Percentiles rank a stretch among this genome's conserved stretches.
Conservation (phyloP, 2,113 vertebrate species). For the Tenebrosternarchus preto region DNA sequence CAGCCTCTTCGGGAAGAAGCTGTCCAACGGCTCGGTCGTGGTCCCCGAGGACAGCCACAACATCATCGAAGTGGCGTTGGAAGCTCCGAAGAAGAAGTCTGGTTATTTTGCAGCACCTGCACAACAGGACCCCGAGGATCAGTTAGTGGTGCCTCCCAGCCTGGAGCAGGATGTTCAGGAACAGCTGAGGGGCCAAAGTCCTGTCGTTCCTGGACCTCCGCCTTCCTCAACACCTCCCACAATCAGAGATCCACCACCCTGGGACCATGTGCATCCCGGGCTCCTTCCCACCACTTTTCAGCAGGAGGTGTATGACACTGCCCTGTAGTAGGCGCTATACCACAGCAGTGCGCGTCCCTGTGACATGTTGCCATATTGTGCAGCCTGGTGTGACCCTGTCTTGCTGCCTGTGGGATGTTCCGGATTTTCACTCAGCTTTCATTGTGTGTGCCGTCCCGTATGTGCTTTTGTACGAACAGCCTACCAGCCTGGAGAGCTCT, state of each 20-base stretch:
- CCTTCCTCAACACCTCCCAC: constrained; percentile 61
- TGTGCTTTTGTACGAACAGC: constrained; percentile 28
- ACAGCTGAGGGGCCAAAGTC: constrained; percentile 80
- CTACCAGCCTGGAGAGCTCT: constrained; percentile 14
- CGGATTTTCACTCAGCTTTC: constrained; percentile 60
- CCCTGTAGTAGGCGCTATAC: constrained; percentile 74
- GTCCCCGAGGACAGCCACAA: constrained; percentile 92
- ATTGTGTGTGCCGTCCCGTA: constrained; percentile 39
- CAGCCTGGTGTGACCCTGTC: constrained; percentile 40
- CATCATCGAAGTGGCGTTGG: constrained; percentile 92
- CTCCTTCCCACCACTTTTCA: constrained; percentile 64
- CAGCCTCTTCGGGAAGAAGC: constrained; percentile 91
- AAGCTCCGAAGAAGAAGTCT: constrained; percentile 93
- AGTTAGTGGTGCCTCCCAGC: constrained; percentile 88
- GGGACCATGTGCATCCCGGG: constrained; percentile 72
- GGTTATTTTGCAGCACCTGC: constrained; percentile 94
- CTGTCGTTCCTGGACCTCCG: constrained; percentile 65
- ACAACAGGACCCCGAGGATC: constrained; percentile 93
- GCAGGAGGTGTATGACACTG: constrained; percentile 93
- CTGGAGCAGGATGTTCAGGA: constrained; percentile 92
- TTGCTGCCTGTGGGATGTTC: constrained; percentile 58
- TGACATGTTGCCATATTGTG: constrained; percentile 59
- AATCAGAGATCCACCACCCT: constrained; percentile 67
- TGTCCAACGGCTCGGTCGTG: constrained; percentile 93
- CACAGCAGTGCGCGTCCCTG: constrained; percentile 47